Conservation (phyloP, 2,113 vertebrate genomes). For the Alexandromys fortis region DNA sequence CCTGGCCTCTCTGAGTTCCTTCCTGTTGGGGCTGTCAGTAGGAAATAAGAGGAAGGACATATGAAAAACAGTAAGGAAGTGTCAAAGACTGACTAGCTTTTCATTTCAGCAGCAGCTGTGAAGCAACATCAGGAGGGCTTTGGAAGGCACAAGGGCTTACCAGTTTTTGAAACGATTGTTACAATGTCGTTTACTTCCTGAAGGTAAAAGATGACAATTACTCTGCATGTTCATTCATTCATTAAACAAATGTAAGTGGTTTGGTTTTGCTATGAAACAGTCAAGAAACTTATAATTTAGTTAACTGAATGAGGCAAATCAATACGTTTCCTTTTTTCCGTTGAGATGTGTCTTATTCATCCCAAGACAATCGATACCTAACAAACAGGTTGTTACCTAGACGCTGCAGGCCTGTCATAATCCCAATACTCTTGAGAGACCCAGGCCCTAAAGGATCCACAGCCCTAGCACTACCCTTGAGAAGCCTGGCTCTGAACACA, state of each 20-base stretch:
- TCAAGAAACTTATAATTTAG: slow-evolving; percentile 1
- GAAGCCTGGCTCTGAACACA: too few species aligned
- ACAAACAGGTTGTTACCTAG: background rate
- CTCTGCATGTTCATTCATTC: background rate
- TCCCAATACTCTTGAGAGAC: background rate
- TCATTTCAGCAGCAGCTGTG: background rate
- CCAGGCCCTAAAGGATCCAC: too few species aligned
- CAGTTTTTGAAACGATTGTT: background rate
- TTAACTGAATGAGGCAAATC: background rate
- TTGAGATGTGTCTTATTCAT: background rate
- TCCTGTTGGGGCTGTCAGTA: background rate
- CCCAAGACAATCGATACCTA: background rate
- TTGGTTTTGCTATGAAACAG: background rate
- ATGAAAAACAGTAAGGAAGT: background rate
- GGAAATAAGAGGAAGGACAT: background rate
- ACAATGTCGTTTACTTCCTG: background rate
- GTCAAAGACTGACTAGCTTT: background rate
- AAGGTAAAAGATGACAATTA: background rate
- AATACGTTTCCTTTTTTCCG: background rate
- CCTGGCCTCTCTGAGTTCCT: background rate
- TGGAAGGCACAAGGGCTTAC: background rate
- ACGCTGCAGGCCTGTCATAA: background rate
- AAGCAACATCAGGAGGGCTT: background rate
- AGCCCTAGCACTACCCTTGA: too few species aligned
- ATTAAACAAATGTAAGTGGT: background rate